These are phyloP conservation scores for Dicaeum eximium DNA, from an alignment of 2,113 vertebrate genomes.

Conservation along the genomic window DNA sequence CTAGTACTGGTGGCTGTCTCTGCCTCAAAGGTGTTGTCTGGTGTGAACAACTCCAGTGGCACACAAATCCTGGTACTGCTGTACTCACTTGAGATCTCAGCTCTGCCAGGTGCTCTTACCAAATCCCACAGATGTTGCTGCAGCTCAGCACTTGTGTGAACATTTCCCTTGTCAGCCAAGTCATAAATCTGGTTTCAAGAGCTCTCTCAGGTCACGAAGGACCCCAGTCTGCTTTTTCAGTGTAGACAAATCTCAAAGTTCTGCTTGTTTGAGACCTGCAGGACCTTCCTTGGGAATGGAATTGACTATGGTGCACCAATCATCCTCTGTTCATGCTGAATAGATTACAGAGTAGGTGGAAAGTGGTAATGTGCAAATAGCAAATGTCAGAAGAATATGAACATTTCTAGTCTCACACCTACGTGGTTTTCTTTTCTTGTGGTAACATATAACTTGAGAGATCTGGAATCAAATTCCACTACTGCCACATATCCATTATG, in stretches of 20 bases:
- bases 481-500: neutral
- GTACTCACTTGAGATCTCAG: neutral
- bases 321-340: neutral
- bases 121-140: neutral
- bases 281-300: neutral
- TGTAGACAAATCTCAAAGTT: neutral
- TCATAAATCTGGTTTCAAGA: neutral
- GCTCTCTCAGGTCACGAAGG: neutral
- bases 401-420: constrained; percentile 39
- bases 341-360: constrained; percentile 35
- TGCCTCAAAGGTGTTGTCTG: neutral
- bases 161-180: neutral
- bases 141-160: neutral
- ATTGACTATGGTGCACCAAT: neutral
- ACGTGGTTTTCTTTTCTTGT: constrained; percentile 37
- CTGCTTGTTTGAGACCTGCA: neutral
- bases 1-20: neutral
- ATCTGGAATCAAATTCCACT: constrained; percentile 33
- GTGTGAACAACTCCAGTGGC: neutral
- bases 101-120: neutral
- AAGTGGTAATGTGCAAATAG: constrained; percentile 25
- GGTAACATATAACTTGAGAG: neutral
- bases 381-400: constrained; percentile 41
- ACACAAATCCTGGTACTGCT: neutral
- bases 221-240: neutral